Evolutionary conservation across 2,797 vertebrate species (phyloP), one percentile per base, ranked within the genome.

Genomic region (Anomalospiza imberbis): DNA sequence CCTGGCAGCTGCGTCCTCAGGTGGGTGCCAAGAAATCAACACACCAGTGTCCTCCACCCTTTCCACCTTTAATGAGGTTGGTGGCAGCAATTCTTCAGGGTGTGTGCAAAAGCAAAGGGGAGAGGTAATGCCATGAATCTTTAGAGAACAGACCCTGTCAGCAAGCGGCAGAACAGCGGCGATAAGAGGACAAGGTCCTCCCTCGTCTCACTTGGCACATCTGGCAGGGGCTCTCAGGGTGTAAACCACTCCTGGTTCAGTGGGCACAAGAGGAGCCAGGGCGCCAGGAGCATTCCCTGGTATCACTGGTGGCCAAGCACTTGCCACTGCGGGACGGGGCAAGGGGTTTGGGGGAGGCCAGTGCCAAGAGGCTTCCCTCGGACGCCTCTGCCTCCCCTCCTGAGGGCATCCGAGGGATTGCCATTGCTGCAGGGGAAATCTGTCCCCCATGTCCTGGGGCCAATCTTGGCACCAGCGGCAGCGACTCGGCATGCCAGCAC

Each of bases 11-110:
- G 96, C 95, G 55, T 98, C 97, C 84, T 98, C 98, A 0, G 98
- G 98, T 31, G 98, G 98, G 44, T 98, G 98, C 99, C 99, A 99
- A 97, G 98, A 99, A 87, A 99, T 98, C 98, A 98, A 99, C 93
- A 99, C 97, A 95, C 99, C 99, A 31, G 97, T 98, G 97, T 99
- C 99, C 95, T 99, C 99, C 94, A 99, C 99, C 48, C 98, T 98
- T 95, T 99, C 97, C 95, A 99, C 98, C 88, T 98, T 98, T 95
- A 99, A 98, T 91, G 98, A 99, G 38, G 98, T 98, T 47, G 99
- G 99, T 79, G 99, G 99, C 97, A 99, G 93, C 97, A 99, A 98
- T 97, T 99, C 99, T 99, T 98, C 97, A 96, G 94, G 97, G 95
- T 96, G 89, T 85, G 90, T 44, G 82, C 97, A 94, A 96, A 94